A percentile compares a stretch with the other conserved stretches of the same genome.
Evolutionary conservation across 1,140 invertebrate genomes (phyloP).

Genomic region (Periplaneta americana): DNA sequence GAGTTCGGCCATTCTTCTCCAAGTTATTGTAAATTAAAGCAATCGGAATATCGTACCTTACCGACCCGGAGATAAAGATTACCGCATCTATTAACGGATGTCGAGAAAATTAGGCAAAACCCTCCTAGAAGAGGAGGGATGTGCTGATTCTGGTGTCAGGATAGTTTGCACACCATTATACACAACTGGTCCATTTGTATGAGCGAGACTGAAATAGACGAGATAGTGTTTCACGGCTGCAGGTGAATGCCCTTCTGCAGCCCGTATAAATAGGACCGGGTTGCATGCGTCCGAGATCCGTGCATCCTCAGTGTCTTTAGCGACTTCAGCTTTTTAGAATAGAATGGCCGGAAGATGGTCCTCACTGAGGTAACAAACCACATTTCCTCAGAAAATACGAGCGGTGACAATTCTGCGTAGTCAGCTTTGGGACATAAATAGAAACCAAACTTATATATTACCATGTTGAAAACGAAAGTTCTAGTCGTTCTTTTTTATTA

Average conservation of each 20-base stretch:
- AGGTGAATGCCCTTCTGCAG: neutral
- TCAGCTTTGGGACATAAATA: too few species aligned
- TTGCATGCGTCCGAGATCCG: neutral
- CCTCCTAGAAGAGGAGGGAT: neutral
- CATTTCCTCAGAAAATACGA: too few species aligned
- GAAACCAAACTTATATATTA: too few species aligned
- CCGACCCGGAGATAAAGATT: neutral
- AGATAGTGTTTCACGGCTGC: neutral
- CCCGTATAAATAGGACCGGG: neutral
- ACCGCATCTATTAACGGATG: neutral
- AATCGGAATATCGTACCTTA: neutral
- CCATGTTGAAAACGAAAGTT: too few species aligned
- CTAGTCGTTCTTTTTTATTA: too few species aligned
- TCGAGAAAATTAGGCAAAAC: neutral
- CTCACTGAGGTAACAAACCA: too few species aligned
- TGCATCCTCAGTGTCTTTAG: too few species aligned
- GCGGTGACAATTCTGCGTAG: too few species aligned
- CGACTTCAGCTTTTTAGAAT: too few species aligned
- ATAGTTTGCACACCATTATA: neutral
- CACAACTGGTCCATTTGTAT: neutral
- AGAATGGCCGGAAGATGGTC: too few species aligned
- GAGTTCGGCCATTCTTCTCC: neutral
- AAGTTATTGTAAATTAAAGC: neutral
- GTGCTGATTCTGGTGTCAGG: neutral
- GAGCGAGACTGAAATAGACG: neutral